Base-by-base conservation (phyloP, 2,888 invertebrate genomes). In the Aspidiotus destructor region DNA sequence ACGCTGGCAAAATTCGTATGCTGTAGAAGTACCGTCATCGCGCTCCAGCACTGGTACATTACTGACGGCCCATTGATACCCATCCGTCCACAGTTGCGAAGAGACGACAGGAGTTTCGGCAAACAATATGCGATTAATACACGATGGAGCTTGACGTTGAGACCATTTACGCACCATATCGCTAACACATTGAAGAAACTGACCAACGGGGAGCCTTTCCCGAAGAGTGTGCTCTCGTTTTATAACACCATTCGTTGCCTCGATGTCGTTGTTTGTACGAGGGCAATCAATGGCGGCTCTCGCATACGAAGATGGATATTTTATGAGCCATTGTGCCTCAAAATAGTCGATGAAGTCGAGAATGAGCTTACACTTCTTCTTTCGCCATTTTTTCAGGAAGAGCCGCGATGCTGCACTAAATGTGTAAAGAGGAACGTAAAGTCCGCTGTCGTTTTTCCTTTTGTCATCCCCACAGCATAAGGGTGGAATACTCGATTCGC, bases 311-410 rank as follows among this genome's bases (percentile, higher is more conserved):
- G 41, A n/a, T n/a, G n/a, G n/a, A n/a, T n/a, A n/a, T n/a, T n/a
- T n/a, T n/a, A n/a, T n/a, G n/a, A n/a, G n/a, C 62, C 42, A 61
- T 41, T 61, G 40, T 41, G 9, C 9, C 44, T 61, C 42, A 40
- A 61, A 61, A 41, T 61, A 61, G 13, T 42, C 62, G 9, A 41
- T 15, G 28, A 64, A 64, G 53, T 64, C 64, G 15, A 41, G 28
- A 11, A 64, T 44, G n/a, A n/a, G n/a, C 9, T 52, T 40, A 15
- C 41, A 54, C n/a, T 15, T 13, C 13, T 17, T 64, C 8, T 17
- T 11, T 7, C 17, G 16, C 40, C 54, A 64, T 28, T 64, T 53
- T 16, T 54, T 16, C 28, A 64, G 17, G 41, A 64, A 54, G 15
- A 64, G 55, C 28, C 28, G 3, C 17, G 54, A 17, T 53, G 64